Evolutionary conservation across 1,140 invertebrate species (phyloP).

Genomic region (Aphelinus certus): DNA sequence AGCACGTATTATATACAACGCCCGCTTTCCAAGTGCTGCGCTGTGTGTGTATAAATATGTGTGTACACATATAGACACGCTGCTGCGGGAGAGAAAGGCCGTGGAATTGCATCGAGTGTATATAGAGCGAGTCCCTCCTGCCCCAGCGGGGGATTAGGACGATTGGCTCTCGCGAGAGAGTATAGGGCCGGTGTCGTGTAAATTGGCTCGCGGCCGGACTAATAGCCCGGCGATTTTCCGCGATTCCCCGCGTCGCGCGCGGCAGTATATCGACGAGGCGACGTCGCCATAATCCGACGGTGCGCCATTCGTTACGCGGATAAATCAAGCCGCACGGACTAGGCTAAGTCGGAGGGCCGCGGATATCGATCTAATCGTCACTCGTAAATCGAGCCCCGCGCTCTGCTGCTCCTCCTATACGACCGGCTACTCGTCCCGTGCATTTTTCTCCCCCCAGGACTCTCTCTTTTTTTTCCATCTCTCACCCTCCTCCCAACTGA

Average conservation of each 20-base stretch:
- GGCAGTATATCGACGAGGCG: background rate
- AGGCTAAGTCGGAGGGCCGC: too few relatives aligned
- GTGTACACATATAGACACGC: too few relatives aligned
- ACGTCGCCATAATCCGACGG: background rate
- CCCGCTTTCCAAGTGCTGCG: too few relatives aligned
- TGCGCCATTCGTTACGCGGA: conserved; percentile 32
- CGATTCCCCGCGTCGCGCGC: background rate
- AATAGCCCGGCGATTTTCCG: conserved; percentile 27
- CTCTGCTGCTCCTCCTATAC: too few relatives aligned
- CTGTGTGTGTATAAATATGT: too few relatives aligned
- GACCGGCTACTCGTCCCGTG: too few relatives aligned
- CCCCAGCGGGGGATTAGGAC: conserved; percentile 3
- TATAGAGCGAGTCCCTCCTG: too few relatives aligned
- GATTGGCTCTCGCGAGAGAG: conserved; percentile 1
- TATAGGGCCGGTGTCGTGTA: conserved; percentile 10
- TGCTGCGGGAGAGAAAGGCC: too few relatives aligned
- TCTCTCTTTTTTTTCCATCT: conserved; percentile 5
- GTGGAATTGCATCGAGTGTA: too few relatives aligned
- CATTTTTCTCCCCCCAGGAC: background rate
- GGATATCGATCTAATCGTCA: conserved; percentile 37
- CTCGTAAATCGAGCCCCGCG: conserved; percentile 27
- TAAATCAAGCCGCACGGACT: conserved; percentile 20
- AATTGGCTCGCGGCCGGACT: conserved; percentile 1
- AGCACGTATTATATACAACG: too few relatives aligned
- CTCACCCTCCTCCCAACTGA: background rate